A percentile compares a stretch with the other conserved stretches of the same genome.
Evolutionary conservation across 1,140 invertebrate genomes (phyloP).

Genomic region (Pogonomyrmex californicus): DNA sequence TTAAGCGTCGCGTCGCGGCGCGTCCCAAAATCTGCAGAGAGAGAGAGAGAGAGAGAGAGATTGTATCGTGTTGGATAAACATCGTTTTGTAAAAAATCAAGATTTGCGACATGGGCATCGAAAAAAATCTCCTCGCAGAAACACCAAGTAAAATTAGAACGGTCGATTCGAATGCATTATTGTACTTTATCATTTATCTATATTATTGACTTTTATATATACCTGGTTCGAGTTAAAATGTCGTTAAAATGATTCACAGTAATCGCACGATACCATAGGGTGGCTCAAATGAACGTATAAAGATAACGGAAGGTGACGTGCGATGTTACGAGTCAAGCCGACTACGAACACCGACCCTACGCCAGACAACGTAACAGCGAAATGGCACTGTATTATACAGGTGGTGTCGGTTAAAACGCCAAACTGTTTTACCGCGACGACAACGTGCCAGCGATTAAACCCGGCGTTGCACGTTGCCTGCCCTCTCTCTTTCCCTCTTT

Average conservation of each 20-base stretch:
- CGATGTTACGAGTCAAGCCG: background rate
- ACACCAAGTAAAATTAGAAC: background rate
- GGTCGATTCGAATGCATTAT: background rate
- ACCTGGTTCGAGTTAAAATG: background rate
- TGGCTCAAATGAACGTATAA: too few species aligned
- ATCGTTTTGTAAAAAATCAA: background rate
- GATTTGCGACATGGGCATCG: background rate
- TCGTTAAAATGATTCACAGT: background rate
- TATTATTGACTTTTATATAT: background rate
- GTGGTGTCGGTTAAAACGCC: conserved; percentile 77
- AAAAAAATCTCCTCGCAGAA: background rate
- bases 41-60: background rate
- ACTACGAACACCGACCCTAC: background rate
- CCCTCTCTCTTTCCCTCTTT: conserved; percentile 41
- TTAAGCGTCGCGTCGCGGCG: conserved; percentile 40
- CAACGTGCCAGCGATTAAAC: conserved; percentile 85
- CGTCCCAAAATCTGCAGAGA: conserved; percentile 11
- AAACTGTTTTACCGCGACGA: conserved; percentile 84
- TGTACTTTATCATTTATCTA: background rate
- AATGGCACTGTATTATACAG: conserved; percentile 63
- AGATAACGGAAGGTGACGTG: background rate
- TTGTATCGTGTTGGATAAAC: background rate
- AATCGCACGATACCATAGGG: background rate
- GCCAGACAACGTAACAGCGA: conserved; percentile 37
- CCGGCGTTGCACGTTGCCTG: conserved; percentile 67